Conservation (phyloP, 2,888 invertebrate genomes). For the Synanthedon andrenaeformis region DNA sequence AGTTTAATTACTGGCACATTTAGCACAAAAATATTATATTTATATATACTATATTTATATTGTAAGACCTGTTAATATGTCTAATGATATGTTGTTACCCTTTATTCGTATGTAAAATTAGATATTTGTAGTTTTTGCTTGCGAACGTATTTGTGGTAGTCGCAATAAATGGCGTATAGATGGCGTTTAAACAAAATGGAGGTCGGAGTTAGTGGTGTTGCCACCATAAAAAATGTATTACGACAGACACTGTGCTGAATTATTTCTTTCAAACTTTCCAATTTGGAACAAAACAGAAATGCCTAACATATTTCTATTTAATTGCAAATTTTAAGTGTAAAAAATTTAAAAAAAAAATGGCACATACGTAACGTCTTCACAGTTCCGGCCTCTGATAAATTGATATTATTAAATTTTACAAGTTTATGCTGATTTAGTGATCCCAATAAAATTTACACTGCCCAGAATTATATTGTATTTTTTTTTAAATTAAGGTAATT, state of each 20-base stretch:
- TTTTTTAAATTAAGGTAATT: conserved; percentile 29
- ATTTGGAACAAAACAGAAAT: too few species aligned
- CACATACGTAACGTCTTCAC: too few species aligned
- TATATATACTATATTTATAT: conserved; percentile 9
- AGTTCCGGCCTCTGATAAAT: conserved; percentile 22
- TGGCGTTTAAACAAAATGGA: not conserved
- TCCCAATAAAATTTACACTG: conserved; percentile 31
- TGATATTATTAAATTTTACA: conserved; percentile 21
- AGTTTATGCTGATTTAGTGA: too few species aligned
- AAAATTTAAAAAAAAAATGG: too few species aligned
- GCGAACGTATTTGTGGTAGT: not conserved
- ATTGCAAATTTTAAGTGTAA: too few species aligned
- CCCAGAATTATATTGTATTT: conserved; percentile 31
- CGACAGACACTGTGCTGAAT: too few species aligned
- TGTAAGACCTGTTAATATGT: conserved; percentile 5
- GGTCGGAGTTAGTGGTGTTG: too few species aligned
- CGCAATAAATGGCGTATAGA: not conserved
- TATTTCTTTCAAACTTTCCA: too few species aligned
- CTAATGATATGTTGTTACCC: conserved; percentile 4
- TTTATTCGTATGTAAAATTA: not conserved
- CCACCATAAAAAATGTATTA: too few species aligned
- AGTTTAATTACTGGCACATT: conserved; percentile 42
- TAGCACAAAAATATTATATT: conserved; percentile 38
- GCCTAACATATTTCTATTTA: too few species aligned
- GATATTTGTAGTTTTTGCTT: not conserved